Percentiles rank a stretch among this genome's conserved stretches.
Conservation (phyloP, 2,888 invertebrate species). For the Heliconius ismenius region DNA sequence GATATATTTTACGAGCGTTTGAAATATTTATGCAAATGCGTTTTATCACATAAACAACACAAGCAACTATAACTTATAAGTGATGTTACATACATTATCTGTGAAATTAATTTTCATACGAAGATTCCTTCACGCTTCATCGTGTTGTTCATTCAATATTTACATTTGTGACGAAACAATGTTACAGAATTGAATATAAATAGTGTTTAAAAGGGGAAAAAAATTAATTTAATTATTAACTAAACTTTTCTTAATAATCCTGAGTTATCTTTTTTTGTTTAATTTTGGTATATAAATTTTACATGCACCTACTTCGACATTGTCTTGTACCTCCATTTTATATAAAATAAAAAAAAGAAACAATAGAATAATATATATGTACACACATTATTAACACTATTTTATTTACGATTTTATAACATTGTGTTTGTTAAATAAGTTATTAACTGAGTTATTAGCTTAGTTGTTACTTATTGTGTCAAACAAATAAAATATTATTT, state of each 20-base stretch:
- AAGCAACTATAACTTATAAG: not conserved
- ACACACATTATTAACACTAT: not conserved
- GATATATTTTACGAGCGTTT: too few relatives aligned
- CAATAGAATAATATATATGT: not conserved
- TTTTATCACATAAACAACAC: slow-evolving; percentile 15
- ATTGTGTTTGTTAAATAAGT: not conserved
- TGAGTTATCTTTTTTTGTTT: not conserved
- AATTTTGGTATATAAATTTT: too few relatives aligned
- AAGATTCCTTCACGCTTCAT: slow-evolving; percentile 33
- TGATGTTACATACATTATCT: slow-evolving; percentile 2
- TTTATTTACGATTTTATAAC: not conserved
- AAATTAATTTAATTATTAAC: too few relatives aligned
- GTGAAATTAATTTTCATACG: slow-evolving; percentile 17
- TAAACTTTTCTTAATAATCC: not conserved
- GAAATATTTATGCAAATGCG: slow-evolving; percentile 30
- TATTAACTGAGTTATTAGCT: too few relatives aligned
- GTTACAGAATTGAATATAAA: not conserved
- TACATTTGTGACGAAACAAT: slow-evolving; percentile 8
- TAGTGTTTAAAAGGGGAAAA: not conserved
- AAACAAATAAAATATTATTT: not conserved
- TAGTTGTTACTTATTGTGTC: not conserved
- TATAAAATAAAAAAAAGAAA: not conserved
- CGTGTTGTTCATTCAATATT: slow-evolving; percentile 12
- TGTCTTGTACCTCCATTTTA: too few relatives aligned
- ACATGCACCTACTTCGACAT: too few relatives aligned